Evolutionary conservation across 1,140 invertebrate species (phyloP), one percentile per base, ranked within the genome.

Genomic region (Polypedilum pembai): DNA sequence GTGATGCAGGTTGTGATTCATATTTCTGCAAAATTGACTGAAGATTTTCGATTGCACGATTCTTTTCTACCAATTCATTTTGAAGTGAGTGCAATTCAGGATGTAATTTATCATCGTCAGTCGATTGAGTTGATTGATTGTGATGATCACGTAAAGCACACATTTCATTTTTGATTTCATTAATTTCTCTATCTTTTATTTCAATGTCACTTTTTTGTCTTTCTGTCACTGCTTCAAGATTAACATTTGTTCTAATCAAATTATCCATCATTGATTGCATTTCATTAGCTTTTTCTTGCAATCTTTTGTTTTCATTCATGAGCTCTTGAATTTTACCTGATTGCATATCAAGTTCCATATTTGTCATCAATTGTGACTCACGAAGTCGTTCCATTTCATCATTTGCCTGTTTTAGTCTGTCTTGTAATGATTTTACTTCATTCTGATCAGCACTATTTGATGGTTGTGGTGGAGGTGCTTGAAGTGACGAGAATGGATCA

Each of bases 261-360:
- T 73, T 45, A 18, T 73, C 41, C 40, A 41, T 41, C 78, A 65
- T 77, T 75, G 18, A 74, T 45, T 33, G 76, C 74, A 78, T 45
- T 40, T 45, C 76, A 0, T 75, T 75, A 20, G 18, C 20, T 69
- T 69, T 69, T 7, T 21, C 20, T 20, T 21, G 65, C 18, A 21
- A 20, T 8, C 7, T 69, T 20, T 10, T 69, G 12, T 69, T 69
- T 69, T 69, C 65, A 69, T 69, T n/a, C 17, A 69, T 8, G 0
- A 69, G 65, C 7, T 69, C 65, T 76, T 74, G 12, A 78, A 40
- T 33, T 73, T 76, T 77, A 69, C 75, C 45, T 24, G 74, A 75
- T 8, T 79, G 75, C n/a, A 76, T 65, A 73, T 78, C 15, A 10
- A 33, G 8, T 75, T 4, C 40, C 33, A 73, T 73, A 17, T 21